Conservation (phyloP, 1,140 invertebrate species). For the Zaprionus davidi region DNA sequence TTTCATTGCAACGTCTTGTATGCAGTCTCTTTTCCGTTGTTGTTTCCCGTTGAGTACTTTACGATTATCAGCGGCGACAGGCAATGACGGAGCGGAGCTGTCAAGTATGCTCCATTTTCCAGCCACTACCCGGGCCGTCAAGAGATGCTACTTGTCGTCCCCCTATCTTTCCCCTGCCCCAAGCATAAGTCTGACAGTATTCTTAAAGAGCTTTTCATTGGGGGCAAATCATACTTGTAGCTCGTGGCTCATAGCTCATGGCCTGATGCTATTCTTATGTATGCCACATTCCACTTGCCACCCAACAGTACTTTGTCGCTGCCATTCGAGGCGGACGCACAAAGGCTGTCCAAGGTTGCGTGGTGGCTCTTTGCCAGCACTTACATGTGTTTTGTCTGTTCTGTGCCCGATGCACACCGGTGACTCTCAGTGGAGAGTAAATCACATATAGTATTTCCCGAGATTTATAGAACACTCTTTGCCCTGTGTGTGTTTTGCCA, state of each 20-base stretch:
- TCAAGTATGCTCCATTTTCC: conserved; percentile 49
- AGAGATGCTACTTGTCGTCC: background rate
- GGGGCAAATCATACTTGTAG: background rate
- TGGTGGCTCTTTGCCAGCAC: conserved; percentile 9
- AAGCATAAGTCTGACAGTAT: conserved; percentile 20
- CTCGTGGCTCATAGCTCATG: background rate
- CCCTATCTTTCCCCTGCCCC: background rate
- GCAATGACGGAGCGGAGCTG: conserved; percentile 62
- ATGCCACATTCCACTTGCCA: conserved; percentile 27
- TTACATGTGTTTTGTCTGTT: conserved; percentile 31
- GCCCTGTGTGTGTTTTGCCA: conserved; percentile 69
- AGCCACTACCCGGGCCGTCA: conserved; percentile 6
- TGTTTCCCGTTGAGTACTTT: conserved; percentile 63
- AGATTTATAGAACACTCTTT: conserved; percentile 64
- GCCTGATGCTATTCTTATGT: conserved; percentile 27
- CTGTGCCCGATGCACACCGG: background rate
- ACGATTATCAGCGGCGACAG: conserved; percentile 66
- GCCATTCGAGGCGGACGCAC: conserved; percentile 28
- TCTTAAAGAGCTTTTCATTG: conserved; percentile 32
- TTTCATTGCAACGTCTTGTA: conserved; percentile 34
- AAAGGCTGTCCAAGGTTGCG: conserved; percentile 23
- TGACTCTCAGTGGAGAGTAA: conserved; percentile 48
- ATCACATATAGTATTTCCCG: conserved; percentile 58
- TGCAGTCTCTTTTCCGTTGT: conserved; percentile 19
- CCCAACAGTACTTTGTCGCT: conserved; percentile 33